phyloP scores from a whole-genome alignment of 1,140 invertebrate species.

The Trissolcus basalis region DNA sequence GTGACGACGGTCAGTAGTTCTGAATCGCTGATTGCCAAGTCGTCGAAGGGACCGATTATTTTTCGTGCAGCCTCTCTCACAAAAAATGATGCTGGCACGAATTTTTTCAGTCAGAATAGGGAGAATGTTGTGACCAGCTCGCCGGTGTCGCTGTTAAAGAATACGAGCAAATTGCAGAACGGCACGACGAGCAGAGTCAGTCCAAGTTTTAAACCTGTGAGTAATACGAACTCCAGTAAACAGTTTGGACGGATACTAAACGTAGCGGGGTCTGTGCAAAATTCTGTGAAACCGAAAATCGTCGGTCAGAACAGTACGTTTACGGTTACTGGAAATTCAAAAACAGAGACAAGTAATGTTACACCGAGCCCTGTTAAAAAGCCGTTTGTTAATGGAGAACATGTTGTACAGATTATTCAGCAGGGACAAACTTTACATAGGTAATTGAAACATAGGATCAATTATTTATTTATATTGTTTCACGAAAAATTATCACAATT shows the following conservation, averaged over 20 bases:
- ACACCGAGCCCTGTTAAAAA: constrained; percentile 40
- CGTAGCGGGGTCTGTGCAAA: constrained; percentile 48
- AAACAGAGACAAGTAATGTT: constrained; percentile 8
- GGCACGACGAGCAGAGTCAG: constrained; percentile 23
- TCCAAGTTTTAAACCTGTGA: constrained; percentile 23
- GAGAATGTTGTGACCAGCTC: constrained; percentile 48
- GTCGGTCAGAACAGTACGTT: constrained; percentile 40
- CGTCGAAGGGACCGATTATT: constrained; percentile 58
- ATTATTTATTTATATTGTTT: too few species aligned
- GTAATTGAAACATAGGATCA: constrained; percentile 54
- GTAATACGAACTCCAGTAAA: constrained; percentile 8
- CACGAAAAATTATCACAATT: too few species aligned
- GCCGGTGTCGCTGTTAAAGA: constrained; percentile 69
- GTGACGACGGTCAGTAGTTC: constrained; percentile 29
- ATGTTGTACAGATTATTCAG: constrained; percentile 81
- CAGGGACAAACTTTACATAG: constrained; percentile 77
- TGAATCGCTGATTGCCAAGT: constrained; percentile 51
- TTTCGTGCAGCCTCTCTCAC: constrained; percentile 60
- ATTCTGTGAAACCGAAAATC: constrained; percentile 50
- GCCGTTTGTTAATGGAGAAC: constrained; percentile 79
- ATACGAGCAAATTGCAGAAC: constrained; percentile 58
- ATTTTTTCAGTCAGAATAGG: constrained; percentile 48
- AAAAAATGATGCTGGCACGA: constrained; percentile 55
- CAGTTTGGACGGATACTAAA: constrained; percentile 39
- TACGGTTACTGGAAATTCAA: constrained; percentile 2